Conservation (phyloP, 2,113 vertebrate species). For the Oncorhynchus mykiss region DNA sequence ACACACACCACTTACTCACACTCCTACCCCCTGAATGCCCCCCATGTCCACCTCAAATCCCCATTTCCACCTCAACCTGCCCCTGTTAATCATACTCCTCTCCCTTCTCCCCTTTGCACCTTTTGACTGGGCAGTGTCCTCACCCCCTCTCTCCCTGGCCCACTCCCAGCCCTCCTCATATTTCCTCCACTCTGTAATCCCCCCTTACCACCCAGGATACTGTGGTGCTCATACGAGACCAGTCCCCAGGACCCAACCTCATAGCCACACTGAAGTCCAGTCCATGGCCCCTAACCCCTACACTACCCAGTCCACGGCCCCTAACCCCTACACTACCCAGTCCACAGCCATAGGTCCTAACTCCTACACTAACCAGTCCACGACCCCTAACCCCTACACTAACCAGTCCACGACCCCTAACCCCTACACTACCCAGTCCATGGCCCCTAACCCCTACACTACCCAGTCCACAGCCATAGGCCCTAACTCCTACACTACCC, state of each 20-base stretch:
- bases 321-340: neutral
- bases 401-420: too few species aligned
- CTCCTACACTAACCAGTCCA: too few species aligned
- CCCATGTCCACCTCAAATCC: neutral
- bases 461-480: neutral
- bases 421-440: neutral
- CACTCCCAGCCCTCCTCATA: slow-evolving; percentile 57
- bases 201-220: slow-evolving; percentile 62
- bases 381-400: too few species aligned
- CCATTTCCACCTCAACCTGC: neutral
- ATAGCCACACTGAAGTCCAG: neutral
- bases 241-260: neutral
- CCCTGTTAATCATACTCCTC: slow-evolving; percentile 25
- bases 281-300: too few species aligned
- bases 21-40: neutral
- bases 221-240: slow-evolving; percentile 46
- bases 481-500: neutral
- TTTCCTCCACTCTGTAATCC: slow-evolving; percentile 71
- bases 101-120: slow-evolving; percentile 8
- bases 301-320: too few species aligned
- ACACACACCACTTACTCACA: neutral
- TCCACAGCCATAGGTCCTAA: neutral
- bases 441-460: neutral
- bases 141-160: slow-evolving; percentile 68
- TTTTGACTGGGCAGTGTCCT: slow-evolving; percentile 63